Base-by-base conservation (phyloP, 2,888 invertebrate genomes). In the Diplolepis rosae region DNA sequence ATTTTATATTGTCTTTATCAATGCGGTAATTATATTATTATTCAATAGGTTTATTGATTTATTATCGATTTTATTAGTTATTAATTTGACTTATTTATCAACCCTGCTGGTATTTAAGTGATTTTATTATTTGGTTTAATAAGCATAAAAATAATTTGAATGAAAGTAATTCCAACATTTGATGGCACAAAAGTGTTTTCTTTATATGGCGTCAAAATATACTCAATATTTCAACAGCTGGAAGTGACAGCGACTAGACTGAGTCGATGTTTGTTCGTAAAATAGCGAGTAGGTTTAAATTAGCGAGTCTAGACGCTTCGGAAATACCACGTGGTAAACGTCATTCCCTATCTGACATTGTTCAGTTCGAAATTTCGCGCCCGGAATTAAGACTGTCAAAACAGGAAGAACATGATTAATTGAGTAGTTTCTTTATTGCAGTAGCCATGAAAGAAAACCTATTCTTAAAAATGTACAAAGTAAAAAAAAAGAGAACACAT, bases 271-370 rank as follows among this genome's bases (percentile, higher is more conserved):
- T 61, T 56, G 15, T 45, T 69, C 71, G 73, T 78, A 74, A 78
- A 80, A 77, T 71, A 77, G 77, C 76, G 73, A 81, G 80, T 80
- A 76, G 78, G 83, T 83, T 82, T 84, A 84, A 83, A 84, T 84
- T 84, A 83, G 79, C 75, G 79, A 79, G 84, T 84, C 84, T 82
- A 84, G 84, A 84, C 82, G 79, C 77, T 75, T 75, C 77, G 77
- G 75, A 81, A 81, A 83, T 84, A 80, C 79, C 82, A 79, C 80
- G 79, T 80, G 79, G 66, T 66, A 67, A 77, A 70, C 78, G 75
- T 81, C 81, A 74, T 66, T 51, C 51, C 39, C 42, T 18, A 24
- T 39, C 51, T 73, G 54, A 27, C 52, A 69, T 56, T 51, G 65
- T 72, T 35, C 68, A 61, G 68, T 77, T 77, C 74, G 69, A 79